Conservation (phyloP, 2,888 invertebrate species). For the Apodemia zela region DNA sequence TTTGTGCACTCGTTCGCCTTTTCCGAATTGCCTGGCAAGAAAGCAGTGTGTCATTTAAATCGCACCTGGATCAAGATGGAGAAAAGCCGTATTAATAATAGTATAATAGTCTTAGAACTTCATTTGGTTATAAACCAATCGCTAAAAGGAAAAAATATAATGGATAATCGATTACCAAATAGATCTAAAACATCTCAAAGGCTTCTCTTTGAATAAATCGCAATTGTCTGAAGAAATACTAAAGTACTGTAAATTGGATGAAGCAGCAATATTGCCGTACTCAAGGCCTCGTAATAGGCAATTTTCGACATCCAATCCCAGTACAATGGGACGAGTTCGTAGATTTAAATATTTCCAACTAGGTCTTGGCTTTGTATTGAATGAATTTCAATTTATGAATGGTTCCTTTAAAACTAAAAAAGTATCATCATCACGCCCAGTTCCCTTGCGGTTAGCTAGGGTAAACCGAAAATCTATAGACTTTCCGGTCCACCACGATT, state of each 20-base stretch:
- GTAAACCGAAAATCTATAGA: too few species aligned
- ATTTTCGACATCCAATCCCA: conserved; percentile 72
- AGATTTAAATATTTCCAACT: conserved; percentile 64
- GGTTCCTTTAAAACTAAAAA: conserved; percentile 20
- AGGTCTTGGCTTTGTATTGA: conserved; percentile 35
- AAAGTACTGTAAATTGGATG: conserved; percentile 70
- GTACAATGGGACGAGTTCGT: conserved; percentile 50
- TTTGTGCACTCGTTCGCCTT: too few species aligned
- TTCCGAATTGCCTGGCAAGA: too few species aligned
- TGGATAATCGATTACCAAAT: conserved; percentile 19
- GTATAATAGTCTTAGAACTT: too few species aligned
- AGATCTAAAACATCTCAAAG: conserved; percentile 26
- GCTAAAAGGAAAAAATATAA: background rate
- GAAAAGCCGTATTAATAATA: too few species aligned
- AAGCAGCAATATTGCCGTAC: conserved; percentile 67
- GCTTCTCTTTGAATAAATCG: conserved; percentile 35
- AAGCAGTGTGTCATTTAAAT: too few species aligned
- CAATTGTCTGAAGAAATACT: conserved; percentile 59
- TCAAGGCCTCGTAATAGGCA: conserved; percentile 68
- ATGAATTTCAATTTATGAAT: conserved; percentile 18
- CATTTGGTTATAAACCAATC: too few species aligned
- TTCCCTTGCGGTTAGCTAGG: too few species aligned
- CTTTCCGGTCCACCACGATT: too few species aligned
- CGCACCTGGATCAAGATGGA: too few species aligned
- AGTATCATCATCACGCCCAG: too few species aligned